These are phyloP conservation scores for Acropora yongei DNA, from an alignment of 64 coral and sea anemone genomes.

Conservation along the genomic window DNA sequence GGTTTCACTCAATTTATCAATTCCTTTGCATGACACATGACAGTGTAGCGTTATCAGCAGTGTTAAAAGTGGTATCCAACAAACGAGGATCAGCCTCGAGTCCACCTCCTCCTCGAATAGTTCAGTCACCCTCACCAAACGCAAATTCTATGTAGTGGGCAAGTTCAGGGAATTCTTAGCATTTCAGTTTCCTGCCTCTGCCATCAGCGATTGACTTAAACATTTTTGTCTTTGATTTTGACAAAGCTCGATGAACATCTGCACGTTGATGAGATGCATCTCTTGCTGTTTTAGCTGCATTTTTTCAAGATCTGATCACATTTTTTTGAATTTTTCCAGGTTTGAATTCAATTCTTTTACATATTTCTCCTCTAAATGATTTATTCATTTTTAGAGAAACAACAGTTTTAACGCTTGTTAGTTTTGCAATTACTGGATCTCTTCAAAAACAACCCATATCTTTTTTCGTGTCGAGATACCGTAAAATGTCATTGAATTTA, in stretches of 20 bases:
- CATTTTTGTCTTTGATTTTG: neutral
- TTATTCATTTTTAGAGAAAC: constrained; percentile 1
- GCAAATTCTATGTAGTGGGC: constrained; percentile 18
- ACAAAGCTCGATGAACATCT: neutral
- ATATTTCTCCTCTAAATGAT: neutral
- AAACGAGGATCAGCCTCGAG: constrained; percentile 53
- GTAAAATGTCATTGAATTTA: constrained; percentile 2
- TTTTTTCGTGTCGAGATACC: constrained; percentile 1
- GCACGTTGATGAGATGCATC: neutral
- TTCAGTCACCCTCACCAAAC: constrained; percentile 35
- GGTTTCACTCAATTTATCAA: constrained; percentile 4
- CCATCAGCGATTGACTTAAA: constrained; percentile 28
- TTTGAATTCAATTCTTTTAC: neutral
- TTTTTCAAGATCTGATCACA: neutral
- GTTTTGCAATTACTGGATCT: neutral
- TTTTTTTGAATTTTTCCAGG: neutral
- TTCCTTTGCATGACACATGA: constrained; percentile 73
- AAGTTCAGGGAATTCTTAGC: constrained; percentile 74
- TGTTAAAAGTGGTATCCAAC: constrained; percentile 57
- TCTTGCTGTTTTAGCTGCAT: neutral
- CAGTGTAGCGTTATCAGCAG: constrained; percentile 68
- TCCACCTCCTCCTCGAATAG: constrained; percentile 52
- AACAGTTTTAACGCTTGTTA: neutral
- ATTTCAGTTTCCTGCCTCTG: constrained; percentile 62
- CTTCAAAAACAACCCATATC: constrained; percentile 2